Evolutionary conservation across 2,888 invertebrate species (phyloP), one percentile per base, ranked within the genome.

Genomic region (Phortica magna): DNA sequence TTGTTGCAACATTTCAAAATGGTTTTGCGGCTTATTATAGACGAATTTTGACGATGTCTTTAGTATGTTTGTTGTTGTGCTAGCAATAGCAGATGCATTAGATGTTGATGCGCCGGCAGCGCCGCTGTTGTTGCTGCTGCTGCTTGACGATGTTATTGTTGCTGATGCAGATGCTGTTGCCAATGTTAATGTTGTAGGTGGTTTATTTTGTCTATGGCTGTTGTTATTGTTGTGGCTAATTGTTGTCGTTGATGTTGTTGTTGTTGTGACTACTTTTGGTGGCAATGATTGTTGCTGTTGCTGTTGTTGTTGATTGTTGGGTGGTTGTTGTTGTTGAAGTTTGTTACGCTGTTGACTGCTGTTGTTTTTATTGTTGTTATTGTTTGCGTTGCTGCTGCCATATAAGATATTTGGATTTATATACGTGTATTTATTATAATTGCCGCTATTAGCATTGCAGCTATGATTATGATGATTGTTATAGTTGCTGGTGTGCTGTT

Each of bases 1-100:
- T 76, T 90, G 89, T 78, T 89, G 90, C 78, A 90, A 73, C 80
- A 90, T 64, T 79, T 90, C 89, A 65, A 85, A 88, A 65, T 90
- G 89, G 82, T 90, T 90, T 76, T 90, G 89, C 22, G 90, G 90
- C 79, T 90, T 90, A 70, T 90, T 90, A 78, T 89, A 90, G 39
- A 90, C 89, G 77, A 90, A 90, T 78, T 90, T 90, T 31, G 89
- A 89, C 1, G 90, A 86, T 57, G 90, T 90, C 78, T 89, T 90
- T 42, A 90, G 80, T 70, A 90, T 85, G 77, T 57, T 83, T 61
- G 82, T 78, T 70, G 82, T 76, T 61, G 82, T 78, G 70, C 81
- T 76, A 65, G 77, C 55, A n/a, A n/a, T n/a, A 57, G 71, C 70
- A 67, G 71, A 57, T 17, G 75, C 70, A 61, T 19, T 22, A 19